Base-by-base conservation (phyloP, 2,888 invertebrate genomes). In the Xestia rhomboidea region DNA sequence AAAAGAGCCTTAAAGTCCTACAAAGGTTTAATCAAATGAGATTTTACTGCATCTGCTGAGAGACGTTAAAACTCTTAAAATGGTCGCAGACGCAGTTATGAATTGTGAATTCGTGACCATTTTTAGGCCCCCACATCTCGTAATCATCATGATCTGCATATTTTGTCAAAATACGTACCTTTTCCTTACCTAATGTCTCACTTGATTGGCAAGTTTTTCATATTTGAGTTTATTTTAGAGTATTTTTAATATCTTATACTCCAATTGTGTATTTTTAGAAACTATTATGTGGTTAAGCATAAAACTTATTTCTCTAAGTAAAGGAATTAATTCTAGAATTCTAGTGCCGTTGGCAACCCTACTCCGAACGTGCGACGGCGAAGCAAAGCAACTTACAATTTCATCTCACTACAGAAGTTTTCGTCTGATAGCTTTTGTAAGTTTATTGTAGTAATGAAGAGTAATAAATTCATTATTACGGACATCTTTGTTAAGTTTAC, bases 391-490 rank as follows among this genome's bases (percentile, higher is more conserved):
- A 64, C 79, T 38, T 51, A 68, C 70, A 63, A 38, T 79, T 70
- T 30, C 34, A n/a, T 68, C n/a, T 70, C 15, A n/a, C 38, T 60
- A 46, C 21, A 49, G 24, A 81, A 63, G 62, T 78, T 63, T 68
- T 83, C 70, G 49, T 30, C 54, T 70, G 64, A 78, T 63, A n/a
- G 60, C 38, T 38, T 68, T 24, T 46, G 60, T 62, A 63, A 38
- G 71, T 71, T 64, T 79, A 83, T 27, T 44, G 13, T 69, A 46
- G 62, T 71, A 79, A 64, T 46, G 15, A 64, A 77, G 21, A 77
- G 66, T n/a, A 51, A 57, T 84, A 49, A 38, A 73, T 73, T 70
- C 0, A 84, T 62, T 30, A 73, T 49, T 34, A 70, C 41, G 2
- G n/a, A 63, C 24, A 63, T 62, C 62, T 67, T 84, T 57, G 34